Evolutionary conservation across 1,140 invertebrate species (phyloP).

Genomic region (Drosophila kikkawai): DNA sequence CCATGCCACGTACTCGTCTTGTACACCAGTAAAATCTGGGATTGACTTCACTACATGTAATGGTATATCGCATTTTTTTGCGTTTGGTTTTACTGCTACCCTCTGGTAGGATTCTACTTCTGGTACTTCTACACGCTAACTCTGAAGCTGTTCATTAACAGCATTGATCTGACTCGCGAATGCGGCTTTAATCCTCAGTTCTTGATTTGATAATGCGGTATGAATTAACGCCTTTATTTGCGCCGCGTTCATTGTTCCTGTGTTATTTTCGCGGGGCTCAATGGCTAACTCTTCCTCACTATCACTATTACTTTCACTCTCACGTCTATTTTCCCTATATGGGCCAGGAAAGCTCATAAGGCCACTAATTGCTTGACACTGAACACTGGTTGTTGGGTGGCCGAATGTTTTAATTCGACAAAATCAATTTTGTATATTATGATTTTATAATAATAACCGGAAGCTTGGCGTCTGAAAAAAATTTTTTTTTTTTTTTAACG

Average conservation of each 20-base stretch:
- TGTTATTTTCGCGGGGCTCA: neutral
- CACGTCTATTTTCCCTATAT: neutral
- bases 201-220: no score
- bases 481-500: neutral
- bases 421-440: neutral
- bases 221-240: neutral
- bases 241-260: neutral
- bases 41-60: no score
- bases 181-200: no score
- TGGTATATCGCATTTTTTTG: neutral
- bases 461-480: no score
- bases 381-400: conserved; percentile 2
- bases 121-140: conserved; percentile 5
- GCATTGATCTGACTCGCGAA: neutral
- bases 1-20: conserved; percentile 30
- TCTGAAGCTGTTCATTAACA: conserved; percentile 4
- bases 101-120: conserved; percentile 1
- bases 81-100: neutral
- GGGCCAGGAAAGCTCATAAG: conserved; percentile 6
- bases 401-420: conserved; percentile 15
- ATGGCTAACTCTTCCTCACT: conserved; percentile 2
- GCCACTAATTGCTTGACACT: conserved; percentile 9
- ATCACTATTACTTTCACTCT: neutral
- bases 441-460: no score
- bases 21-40: neutral